phyloP scores from a whole-genome alignment of 1,140 invertebrate genomes.

The Neelides sp. region DNA sequence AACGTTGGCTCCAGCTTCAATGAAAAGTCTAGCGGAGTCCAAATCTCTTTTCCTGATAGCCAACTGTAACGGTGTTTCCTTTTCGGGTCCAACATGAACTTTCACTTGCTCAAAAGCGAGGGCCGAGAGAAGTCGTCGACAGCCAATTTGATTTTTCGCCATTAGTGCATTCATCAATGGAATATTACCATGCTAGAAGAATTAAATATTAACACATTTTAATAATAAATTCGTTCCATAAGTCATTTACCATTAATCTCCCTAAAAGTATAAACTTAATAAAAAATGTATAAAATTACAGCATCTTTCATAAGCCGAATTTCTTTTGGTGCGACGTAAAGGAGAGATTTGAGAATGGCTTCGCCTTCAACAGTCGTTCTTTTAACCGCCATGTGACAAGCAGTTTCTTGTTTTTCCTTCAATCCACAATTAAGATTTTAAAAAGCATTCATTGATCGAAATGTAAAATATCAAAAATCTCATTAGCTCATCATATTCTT shows the following conservation, averaged over 20 bases:
- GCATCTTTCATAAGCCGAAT: conserved; percentile 68
- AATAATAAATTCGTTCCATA: not conserved
- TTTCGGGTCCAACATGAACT: conserved; percentile 42
- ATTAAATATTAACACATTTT: too few relatives aligned
- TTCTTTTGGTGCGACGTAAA: conserved; percentile 72
- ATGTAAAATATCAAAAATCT: too few relatives aligned
- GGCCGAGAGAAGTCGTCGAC: conserved; percentile 64
- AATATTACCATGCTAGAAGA: conserved; percentile 79
- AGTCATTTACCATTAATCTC: conserved; percentile 2
- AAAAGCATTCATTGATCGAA: not conserved
- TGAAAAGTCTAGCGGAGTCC: conserved; percentile 76
- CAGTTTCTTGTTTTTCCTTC: conserved; percentile 56
- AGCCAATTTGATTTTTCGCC: conserved; percentile 81
- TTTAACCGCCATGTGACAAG: conserved; percentile 77
- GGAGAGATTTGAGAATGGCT: conserved; percentile 64
- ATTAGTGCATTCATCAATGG: conserved; percentile 84
- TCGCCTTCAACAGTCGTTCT: conserved; percentile 76
- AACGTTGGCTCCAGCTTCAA: conserved; percentile 75
- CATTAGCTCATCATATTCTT: too few relatives aligned
- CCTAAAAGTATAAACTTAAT: conserved; percentile 1
- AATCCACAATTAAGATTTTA: too few relatives aligned
- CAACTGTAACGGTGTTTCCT: conserved; percentile 76
- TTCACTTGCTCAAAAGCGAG: conserved; percentile 67
- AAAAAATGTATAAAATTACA: conserved; percentile 46
- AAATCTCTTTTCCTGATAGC: conserved; percentile 74